Evolutionary conservation across 2,113 vertebrate genomes (phyloP).

Genomic region (Eudyptes chrysolophus): DNA sequence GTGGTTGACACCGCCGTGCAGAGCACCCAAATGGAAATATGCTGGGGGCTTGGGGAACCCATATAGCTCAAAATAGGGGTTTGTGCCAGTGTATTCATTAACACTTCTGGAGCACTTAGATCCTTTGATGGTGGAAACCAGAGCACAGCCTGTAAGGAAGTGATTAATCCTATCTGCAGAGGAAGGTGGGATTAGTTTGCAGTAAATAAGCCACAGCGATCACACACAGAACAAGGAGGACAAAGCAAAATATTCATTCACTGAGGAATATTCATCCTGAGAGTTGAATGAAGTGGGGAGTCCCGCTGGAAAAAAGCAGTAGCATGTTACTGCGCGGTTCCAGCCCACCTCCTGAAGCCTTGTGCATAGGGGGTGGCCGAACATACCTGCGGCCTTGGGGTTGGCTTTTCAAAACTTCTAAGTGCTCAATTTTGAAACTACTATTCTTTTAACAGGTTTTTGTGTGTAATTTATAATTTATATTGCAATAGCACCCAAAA

Average conservation of each 20-base stretch:
- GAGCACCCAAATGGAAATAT: accelerated
- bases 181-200: neutral
- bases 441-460: neutral
- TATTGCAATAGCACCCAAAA: slow-evolving; percentile 5
- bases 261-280: accelerated
- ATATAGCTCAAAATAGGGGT: accelerated
- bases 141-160: neutral
- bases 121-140: neutral
- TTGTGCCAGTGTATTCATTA: neutral
- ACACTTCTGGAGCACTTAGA: neutral
- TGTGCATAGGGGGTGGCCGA: accelerated
- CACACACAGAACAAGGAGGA: neutral
- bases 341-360: neutral
- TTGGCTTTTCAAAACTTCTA: neutral
- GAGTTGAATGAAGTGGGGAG: neutral
- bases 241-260: neutral
- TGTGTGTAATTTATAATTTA: slow-evolving; percentile 12
- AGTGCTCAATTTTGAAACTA: neutral
- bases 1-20: accelerated
- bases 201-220: neutral
- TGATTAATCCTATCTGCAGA: neutral
- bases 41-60: neutral
- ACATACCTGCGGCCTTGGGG: accelerated
- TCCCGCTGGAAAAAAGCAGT: neutral
- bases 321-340: neutral